phyloP scores from a whole-genome alignment of 2,888 invertebrate species.

The Xanthorhoe designata region DNA sequence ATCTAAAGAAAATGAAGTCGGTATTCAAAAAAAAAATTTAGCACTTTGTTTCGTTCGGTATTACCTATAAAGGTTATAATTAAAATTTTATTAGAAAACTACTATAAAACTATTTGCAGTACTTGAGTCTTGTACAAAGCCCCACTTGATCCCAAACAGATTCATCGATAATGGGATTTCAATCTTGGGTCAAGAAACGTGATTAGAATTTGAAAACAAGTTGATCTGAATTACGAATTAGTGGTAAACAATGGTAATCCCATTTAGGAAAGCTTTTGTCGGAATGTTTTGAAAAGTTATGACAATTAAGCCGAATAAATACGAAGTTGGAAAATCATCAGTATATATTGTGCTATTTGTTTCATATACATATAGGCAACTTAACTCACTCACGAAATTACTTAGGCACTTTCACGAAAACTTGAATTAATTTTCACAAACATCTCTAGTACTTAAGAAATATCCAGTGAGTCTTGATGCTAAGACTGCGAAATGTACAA shows the following conservation, averaged over 20 bases:
- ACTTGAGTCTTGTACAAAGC: slow-evolving; percentile 10
- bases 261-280: neutral
- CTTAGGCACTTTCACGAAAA: too few relatives aligned
- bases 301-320: neutral
- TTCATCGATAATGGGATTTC: slow-evolving; percentile 32
- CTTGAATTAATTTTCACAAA: too few relatives aligned
- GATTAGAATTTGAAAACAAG: slow-evolving; percentile 34
- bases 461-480: neutral
- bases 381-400: too few relatives aligned
- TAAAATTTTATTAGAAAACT: neutral
- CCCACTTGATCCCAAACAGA: slow-evolving; percentile 10
- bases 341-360: too few relatives aligned
- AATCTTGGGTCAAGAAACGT: slow-evolving; percentile 32
- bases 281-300: neutral
- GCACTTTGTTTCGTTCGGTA: too few relatives aligned
- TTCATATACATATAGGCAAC: too few relatives aligned
- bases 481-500: neutral
- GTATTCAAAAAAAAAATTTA: too few relatives aligned
- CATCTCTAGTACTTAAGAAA: neutral
- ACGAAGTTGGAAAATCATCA: too few relatives aligned
- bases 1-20: too few relatives aligned
- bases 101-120: neutral
- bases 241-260: slow-evolving; percentile 9
- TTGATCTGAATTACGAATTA: slow-evolving; percentile 22
- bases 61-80: too few relatives aligned